Conservation (phyloP, 2,113 vertebrate species). For the Sorex araneus region DNA sequence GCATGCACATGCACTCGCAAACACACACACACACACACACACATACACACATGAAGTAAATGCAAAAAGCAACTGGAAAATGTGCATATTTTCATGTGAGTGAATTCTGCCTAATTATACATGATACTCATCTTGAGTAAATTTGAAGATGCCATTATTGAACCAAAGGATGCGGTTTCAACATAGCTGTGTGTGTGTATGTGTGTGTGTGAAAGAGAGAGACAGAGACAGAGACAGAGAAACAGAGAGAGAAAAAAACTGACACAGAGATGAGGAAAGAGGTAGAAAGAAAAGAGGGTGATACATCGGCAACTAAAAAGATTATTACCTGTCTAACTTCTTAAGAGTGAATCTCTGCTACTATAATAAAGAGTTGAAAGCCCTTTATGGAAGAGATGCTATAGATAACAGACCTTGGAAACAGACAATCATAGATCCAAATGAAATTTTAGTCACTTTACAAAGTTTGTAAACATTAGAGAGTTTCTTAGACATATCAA, state of each 20-base stretch:
- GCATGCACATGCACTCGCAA: not conserved
- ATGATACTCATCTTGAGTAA: not conserved
- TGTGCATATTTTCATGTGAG: not conserved
- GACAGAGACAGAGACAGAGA: not conserved
- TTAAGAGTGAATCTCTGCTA: not conserved
- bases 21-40: not conserved
- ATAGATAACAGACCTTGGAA: not conserved
- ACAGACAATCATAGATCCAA: not conserved
- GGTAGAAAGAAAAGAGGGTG: not conserved
- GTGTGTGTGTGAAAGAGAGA: too few species aligned
- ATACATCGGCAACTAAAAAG: not conserved
- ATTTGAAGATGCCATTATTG: not conserved
- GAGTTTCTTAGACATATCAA: not conserved
- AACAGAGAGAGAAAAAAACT: not conserved
- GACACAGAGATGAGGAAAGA: not conserved
- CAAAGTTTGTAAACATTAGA: not conserved
- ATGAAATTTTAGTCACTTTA: conserved; percentile 6
- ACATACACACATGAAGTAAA: not conserved
- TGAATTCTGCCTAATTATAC: not conserved
- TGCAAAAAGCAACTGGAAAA: not conserved
- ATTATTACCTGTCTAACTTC: not conserved
- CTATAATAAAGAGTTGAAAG: not conserved
- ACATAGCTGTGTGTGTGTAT: not conserved
- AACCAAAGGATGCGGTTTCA: too few species aligned
- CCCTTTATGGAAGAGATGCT: not conserved